Conservation (phyloP, 1,140 invertebrate species). For the Anthonomus grandis region DNA sequence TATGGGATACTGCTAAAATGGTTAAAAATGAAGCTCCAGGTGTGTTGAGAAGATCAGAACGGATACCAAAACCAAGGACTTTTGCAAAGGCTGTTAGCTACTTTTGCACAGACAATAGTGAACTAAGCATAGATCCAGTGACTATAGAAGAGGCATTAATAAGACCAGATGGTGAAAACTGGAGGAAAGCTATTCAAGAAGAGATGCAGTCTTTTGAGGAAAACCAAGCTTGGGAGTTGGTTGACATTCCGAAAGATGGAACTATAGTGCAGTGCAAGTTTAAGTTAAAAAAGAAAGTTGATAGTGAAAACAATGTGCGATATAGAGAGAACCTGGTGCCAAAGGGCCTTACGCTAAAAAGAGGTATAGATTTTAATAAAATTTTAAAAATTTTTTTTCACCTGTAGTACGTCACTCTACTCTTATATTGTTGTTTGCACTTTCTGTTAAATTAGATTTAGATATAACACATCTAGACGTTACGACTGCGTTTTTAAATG, state of each 20-base stretch:
- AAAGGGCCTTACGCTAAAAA: too few relatives aligned
- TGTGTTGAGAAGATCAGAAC: conserved; percentile 15
- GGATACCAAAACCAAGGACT: conserved; percentile 21
- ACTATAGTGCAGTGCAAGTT: conserved; percentile 45
- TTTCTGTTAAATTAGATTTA: conserved; percentile 35
- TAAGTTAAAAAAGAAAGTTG: conserved; percentile 43
- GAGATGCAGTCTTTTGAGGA: conserved; percentile 39
- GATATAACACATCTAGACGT: conserved; percentile 42
- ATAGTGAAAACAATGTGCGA: conserved; percentile 27
- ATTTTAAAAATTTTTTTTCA: too few relatives aligned
- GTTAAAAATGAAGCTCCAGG: neutral
- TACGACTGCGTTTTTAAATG: conserved; percentile 47
- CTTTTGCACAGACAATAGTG: too few relatives aligned
- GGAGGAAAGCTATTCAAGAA: conserved; percentile 38
- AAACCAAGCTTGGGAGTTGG: conserved; percentile 43
- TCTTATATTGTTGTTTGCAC: conserved; percentile 34
- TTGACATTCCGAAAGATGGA: conserved; percentile 35
- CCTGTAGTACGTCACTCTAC: conserved; percentile 32
- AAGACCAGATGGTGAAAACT: conserved; percentile 33
- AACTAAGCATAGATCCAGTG: conserved; percentile 21
- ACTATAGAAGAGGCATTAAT: conserved; percentile 31
- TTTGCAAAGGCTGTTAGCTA: conserved; percentile 29
- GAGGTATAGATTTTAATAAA: conserved; percentile 23
- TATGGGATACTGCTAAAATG: neutral
- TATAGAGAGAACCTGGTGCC: too few relatives aligned